phyloP scores from a whole-genome alignment of 2,888 invertebrate species.

The Diplazon laetatorius region DNA sequence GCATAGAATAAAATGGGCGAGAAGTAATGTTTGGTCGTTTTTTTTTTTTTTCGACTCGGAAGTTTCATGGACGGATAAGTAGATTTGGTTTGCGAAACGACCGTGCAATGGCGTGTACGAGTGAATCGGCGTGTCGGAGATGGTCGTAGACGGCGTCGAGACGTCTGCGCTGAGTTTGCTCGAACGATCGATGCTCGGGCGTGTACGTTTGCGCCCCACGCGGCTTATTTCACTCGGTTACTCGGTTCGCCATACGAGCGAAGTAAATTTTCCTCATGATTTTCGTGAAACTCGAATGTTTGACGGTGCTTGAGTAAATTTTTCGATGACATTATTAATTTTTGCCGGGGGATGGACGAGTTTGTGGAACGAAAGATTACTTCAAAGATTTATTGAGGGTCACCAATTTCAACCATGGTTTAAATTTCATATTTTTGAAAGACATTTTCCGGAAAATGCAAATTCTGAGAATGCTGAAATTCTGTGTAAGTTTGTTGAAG shows the following conservation, averaged over 20 bases:
- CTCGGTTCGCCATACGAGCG: neutral
- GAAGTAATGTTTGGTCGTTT: constrained; percentile 27
- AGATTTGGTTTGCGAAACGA: constrained; percentile 48
- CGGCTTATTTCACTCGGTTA: neutral
- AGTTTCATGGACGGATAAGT: constrained; percentile 54
- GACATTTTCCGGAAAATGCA: no score
- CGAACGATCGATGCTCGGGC: constrained; percentile 69
- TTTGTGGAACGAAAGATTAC: no score
- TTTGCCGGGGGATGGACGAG: no score
- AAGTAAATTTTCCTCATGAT: no score
- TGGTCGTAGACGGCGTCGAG: constrained; percentile 67
- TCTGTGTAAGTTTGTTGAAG: no score
- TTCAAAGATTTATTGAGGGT: no score
- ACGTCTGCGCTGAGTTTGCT: constrained; percentile 64
- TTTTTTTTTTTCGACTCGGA: constrained; percentile 46
- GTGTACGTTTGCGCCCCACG: constrained; percentile 43
- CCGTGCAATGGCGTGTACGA: constrained; percentile 16
- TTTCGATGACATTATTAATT: no score
- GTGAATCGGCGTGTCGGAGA: constrained; percentile 34
- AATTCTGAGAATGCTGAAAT: no score
- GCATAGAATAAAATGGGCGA: neutral
- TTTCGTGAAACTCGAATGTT: no score
- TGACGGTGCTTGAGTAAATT: no score
- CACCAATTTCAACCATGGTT: no score
- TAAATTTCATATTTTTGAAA: no score